Evolutionary conservation across 2,888 invertebrate species (phyloP).

Genomic region (Pecten maximus): DNA sequence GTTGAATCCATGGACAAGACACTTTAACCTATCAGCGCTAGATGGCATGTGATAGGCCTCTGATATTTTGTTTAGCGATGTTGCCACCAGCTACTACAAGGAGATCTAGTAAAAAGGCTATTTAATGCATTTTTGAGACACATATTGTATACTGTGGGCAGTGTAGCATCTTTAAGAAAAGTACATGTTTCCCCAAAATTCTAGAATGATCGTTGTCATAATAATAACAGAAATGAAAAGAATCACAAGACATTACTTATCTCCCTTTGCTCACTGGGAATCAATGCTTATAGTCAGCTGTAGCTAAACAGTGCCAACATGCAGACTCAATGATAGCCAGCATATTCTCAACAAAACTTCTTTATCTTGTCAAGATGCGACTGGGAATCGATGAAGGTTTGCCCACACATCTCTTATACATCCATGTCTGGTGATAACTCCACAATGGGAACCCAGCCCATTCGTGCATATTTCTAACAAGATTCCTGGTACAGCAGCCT

Average conservation of each 20-base stretch:
- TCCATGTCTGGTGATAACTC: background rate
- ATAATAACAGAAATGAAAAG: too few relatives aligned
- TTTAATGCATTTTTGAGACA: too few relatives aligned
- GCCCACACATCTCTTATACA: background rate
- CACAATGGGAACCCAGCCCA: background rate
- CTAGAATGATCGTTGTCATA: too few relatives aligned
- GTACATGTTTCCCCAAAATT: too few relatives aligned
- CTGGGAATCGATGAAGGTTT: background rate
- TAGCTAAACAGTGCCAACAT: background rate
- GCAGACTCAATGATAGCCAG: background rate
- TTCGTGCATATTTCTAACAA: background rate
- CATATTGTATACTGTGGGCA: too few relatives aligned
- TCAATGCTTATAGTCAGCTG: background rate
- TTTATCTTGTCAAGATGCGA: background rate
- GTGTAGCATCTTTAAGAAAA: too few relatives aligned
- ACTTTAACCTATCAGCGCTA: too few relatives aligned
- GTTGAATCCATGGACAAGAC: too few relatives aligned
- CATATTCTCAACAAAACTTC: slow-evolving; percentile 22
- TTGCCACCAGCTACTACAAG: too few relatives aligned
- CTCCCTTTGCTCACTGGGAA: background rate
- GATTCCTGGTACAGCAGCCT: slow-evolving; percentile 8
- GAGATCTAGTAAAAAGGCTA: too few relatives aligned
- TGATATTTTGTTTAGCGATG: too few relatives aligned
- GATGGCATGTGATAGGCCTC: too few relatives aligned
- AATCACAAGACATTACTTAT: background rate